Evolutionary conservation across 2,888 invertebrate species (phyloP).

Genomic region (Acrocyrtus sp.): DNA sequence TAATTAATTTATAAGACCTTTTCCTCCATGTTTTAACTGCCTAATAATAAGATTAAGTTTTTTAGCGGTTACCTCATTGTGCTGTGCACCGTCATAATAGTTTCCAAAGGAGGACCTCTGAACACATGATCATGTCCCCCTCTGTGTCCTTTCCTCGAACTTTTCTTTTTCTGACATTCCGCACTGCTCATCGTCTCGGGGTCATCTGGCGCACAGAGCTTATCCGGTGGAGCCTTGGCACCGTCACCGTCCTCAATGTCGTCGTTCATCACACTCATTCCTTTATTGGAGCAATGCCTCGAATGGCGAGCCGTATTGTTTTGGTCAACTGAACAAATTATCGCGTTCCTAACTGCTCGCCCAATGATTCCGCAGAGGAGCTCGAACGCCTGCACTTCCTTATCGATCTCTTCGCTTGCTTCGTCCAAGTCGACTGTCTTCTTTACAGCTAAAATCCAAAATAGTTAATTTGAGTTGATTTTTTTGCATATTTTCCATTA

Average conservation of each 20-base stretch:
- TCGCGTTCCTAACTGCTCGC: background rate
- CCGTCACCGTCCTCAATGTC: background rate
- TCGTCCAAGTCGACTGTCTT: background rate
- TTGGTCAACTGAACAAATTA: conserved; percentile 2
- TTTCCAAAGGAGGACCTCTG: background rate
- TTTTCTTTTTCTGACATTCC: background rate
- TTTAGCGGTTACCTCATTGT: background rate
- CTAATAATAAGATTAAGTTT: no score
- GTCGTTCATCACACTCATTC: background rate
- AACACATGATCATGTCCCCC: background rate
- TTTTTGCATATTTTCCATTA: background rate
- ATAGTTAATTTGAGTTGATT: background rate
- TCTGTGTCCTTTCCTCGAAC: background rate
- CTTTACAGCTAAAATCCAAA: conserved; percentile 23
- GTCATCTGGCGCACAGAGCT: background rate
- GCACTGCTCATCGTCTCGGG: background rate
- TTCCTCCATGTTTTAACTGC: no score
- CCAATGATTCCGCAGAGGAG: conserved; percentile 18
- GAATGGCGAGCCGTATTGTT: background rate
- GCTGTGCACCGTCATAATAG: background rate
- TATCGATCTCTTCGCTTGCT: background rate
- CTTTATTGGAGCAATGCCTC: background rate
- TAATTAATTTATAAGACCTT: no score
- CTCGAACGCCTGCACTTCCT: conserved; percentile 20
- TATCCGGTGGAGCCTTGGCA: background rate